Evolutionary conservation across 2,113 vertebrate genomes (phyloP), one percentile per base, ranked within the genome.

Genomic region (Stercorarius parasiticus): DNA sequence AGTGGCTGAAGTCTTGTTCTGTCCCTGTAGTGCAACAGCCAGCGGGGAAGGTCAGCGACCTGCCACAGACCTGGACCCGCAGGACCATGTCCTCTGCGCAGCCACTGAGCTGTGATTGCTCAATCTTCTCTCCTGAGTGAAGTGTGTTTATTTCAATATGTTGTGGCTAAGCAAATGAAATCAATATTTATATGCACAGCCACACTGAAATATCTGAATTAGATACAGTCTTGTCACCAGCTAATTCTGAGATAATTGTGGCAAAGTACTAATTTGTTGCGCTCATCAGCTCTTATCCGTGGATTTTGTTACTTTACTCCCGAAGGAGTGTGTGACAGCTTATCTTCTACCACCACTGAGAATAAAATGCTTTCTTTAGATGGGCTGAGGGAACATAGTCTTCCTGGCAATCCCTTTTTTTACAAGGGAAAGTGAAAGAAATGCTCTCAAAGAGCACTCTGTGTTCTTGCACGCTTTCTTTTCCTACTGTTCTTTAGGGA

Each of bases 11-110:
- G 11, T 61, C 0, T 1, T 56, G 14, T 49, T 62, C n/a, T 83
- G 21, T 62, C 64, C 49, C 38, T 0, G 0, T 36, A 80, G 50
- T 42, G 22, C 38, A 86, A 45, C 93, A 86, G 15, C 8, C 50
- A 71, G 13, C 0, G 1, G 9, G 19, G 36, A 79, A n/a, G 10
- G 13, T 43, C 59, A 88, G 25, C 0, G 2, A 34, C 36, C 43
- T 90, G 62, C 27, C 29, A 15, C 22, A 79, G 50, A 69, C 10
- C 6, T 36, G 29, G 19, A 79, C 13, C n/a, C 3, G 0, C 43
- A 88, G 47, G 9, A 76, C 52, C 6, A 5, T 4, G 8, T 62
- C 6, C 4, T 86, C n/a, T 38, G 16, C 2, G 7, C 22, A 78
- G 4, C 7, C 22, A 70, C 20, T 18, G 53, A 72, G 26, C 50